phyloP scores from a whole-genome alignment of 2,888 invertebrate species.

The Volucella bombylans region DNA sequence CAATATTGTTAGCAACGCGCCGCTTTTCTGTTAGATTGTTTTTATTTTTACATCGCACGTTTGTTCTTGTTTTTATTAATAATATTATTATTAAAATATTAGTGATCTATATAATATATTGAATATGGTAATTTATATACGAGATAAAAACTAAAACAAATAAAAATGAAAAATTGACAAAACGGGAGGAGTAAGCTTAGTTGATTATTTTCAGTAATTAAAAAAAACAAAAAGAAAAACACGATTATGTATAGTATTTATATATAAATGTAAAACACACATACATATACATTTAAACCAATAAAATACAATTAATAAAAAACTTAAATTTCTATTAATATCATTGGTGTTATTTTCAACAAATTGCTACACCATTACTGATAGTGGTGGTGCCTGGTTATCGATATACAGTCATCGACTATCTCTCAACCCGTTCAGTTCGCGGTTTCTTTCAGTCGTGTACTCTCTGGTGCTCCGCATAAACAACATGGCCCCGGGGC shows the following conservation, averaged over 20 bases:
- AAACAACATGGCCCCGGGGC: too few species aligned
- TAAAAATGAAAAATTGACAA: constrained; percentile 60
- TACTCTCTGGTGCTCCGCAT: too few species aligned
- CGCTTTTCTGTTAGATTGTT: constrained; percentile 48
- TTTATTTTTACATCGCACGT: constrained; percentile 32
- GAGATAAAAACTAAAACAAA: constrained; percentile 56
- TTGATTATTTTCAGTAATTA: constrained; percentile 59
- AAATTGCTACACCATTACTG: too few species aligned
- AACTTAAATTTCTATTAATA: not conserved
- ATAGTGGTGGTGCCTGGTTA: too few species aligned
- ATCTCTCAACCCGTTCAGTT: too few species aligned
- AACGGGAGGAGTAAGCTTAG: constrained; percentile 41
- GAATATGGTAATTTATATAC: constrained; percentile 61
- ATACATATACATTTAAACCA: constrained; percentile 70
- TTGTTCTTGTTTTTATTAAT: constrained; percentile 36
- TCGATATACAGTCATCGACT: too few species aligned
- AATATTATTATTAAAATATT: constrained; percentile 35
- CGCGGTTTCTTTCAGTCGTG: too few species aligned
- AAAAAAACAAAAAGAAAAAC: not conserved
- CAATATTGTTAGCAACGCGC: constrained; percentile 48
- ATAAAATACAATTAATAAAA: constrained; percentile 69
- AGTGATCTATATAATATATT: constrained; percentile 47
- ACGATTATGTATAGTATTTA: constrained; percentile 71
- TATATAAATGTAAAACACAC: constrained; percentile 69
- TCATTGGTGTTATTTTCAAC: too few species aligned